Evolutionary conservation across 2,797 vertebrate genomes (phyloP), one percentile per base, ranked within the genome.

Genomic region (Cryptoblepharus egeriae): DNA sequence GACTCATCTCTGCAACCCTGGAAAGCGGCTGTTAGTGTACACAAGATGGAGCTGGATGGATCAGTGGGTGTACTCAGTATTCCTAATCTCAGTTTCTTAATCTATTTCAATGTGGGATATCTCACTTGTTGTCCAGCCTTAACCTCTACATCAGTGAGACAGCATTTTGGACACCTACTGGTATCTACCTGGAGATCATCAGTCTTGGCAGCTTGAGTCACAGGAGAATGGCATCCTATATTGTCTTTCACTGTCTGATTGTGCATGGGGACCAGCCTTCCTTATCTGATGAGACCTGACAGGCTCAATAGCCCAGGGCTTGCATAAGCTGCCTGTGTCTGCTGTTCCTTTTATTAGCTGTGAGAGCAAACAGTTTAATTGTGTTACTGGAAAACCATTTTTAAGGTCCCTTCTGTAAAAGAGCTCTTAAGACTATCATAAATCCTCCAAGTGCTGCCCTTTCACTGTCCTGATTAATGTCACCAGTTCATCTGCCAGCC

Each of bases 321-420:
- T 74, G 28, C 32, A 8, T 49, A 42, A 65, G 69, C 72, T 58
- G 0, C 32, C n/a, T 3, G 57, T 16, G 28, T 80, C 69, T 84
- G 76, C 82, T 87, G 75, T 75, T 90, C 76, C 67, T 11, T 68
- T 88, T 60, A 79, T 60, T 85, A 87, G 76, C 75, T 87, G 32
- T 4, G 11, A 88, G 60, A 79, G 26, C 1, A 39, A 85, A 70
- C 60, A 85, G 1, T 79, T 87, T 68, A 88, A 86, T 85, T 28
- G 10, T 3, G 79, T 84, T 79, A 81, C 28, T 3, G 65, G 49
- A 57, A 84, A 75, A 24, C 61, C 60, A 79, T 82, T 84, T 74
- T 82, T 84, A 79, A 79, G 42, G 71, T 30, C 77, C 42, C 49
- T 82, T 82, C 88, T 45, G n/a, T 74, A 58, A 90, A 85, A 82